Base-by-base conservation (phyloP, 1,140 invertebrate species). In the Ostrea denselamellosa region DNA sequence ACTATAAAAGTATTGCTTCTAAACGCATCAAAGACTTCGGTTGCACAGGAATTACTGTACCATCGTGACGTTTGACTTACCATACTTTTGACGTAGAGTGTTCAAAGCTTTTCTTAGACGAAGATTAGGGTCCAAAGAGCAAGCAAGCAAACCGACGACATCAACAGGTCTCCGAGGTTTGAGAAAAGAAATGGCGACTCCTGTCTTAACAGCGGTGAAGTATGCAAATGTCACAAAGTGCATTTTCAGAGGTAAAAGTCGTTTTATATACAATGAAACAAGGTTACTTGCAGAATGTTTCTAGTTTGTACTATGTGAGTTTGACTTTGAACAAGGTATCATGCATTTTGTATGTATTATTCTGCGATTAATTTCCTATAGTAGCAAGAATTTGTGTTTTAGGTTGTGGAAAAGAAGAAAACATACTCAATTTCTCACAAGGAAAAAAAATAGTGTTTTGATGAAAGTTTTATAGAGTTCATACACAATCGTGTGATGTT, bases 71-170 rank as follows among this genome's bases (percentile, higher is more conserved):
- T 77, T 77, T 77, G 22, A 17, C 28, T 34, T 17, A 34, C 8
- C 3, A 0, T 4, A 9, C 14, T 28, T 4, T 12, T 77, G 9
- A 9, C 2, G 7, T 28, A 10, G 2, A 12, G 3, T 17, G 8
- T 34, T 77, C 68, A 77, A 44, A 77, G 68, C 68, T 9, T 71
- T 77, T 77, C 2, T 14, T 34, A 3, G 4, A 77, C 68, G 2
- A 34, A 77, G 68, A 77, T 17, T 77, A 77, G 68, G 25, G 68
- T 77, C 68, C 68, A 77, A 77, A 77, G 68, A 77, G 68, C 68
- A 62, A 56, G 56, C 56, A 77, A 77, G 56, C 56, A 77, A 77
- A 77, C 68, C 22, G 68, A 77, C 68, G 25, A 77, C 68, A 77
- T 34, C 56, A 62, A 62, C 56, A 62, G n/a, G n/a, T 62, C n/a